A percentile compares a stretch with the other conserved stretches of the same genome.
These are phyloP conservation scores for Aurelia sp. DNA, from an alignment of 30 jellyfish, hydroid and myxozoan species.

Conservation along the genomic window DNA sequence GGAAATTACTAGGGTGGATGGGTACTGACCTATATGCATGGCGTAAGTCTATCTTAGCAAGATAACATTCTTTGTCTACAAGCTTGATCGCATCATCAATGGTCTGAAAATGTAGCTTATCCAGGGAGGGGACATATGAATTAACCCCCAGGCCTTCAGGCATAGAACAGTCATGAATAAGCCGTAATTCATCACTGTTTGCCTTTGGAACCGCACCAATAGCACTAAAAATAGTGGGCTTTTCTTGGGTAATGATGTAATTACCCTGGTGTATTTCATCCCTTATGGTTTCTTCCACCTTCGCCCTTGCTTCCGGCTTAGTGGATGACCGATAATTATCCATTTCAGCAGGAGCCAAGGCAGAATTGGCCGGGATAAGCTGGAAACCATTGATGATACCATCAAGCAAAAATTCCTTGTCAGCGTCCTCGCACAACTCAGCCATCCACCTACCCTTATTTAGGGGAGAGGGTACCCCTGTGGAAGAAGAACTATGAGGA, in stretches of 20 bases:
- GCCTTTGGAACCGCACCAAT: neutral
- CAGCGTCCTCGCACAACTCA: neutral
- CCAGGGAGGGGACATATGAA: neutral
- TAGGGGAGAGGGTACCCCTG: neutral
- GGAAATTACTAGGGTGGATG: neutral
- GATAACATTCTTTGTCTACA: neutral
- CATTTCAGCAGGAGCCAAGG: conserved; percentile 4
- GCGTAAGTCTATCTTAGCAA: neutral
- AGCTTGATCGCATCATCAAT: conserved; percentile 4
- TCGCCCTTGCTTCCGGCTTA: neutral
- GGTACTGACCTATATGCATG: neutral
- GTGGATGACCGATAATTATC: neutral
- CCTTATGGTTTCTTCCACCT: neutral
- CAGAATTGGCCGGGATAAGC: conserved; percentile 1
- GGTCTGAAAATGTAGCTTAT: neutral
- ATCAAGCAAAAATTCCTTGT: conserved; percentile 11
- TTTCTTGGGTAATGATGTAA: neutral
- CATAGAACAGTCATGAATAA: neutral
- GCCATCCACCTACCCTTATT: neutral
- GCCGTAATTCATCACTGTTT: neutral
- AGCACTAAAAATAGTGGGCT: conserved; percentile 1
- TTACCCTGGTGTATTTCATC: neutral
- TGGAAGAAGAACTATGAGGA: too few relatives aligned
- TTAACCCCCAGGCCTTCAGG: neutral
- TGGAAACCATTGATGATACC: conserved; percentile 1